Base-by-base conservation (phyloP, 2,888 invertebrate genomes). In the Drosophila imparisetae region DNA sequence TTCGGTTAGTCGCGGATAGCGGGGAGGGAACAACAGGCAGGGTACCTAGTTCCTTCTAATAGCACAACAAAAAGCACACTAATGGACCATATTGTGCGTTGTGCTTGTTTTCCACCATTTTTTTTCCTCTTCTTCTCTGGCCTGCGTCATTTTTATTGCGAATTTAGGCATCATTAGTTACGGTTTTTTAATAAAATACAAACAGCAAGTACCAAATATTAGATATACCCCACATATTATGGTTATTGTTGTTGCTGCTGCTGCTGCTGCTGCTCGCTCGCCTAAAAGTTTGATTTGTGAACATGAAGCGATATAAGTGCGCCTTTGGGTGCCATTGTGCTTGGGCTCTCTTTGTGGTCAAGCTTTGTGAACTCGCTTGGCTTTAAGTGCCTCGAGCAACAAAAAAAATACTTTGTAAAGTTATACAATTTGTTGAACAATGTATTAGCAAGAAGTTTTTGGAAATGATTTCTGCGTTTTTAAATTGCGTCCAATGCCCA, bases 151-250 rank as follows among this genome's bases (percentile, higher is more conserved):
- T 86, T 86, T 86, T 89, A 86, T 86, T 86, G 85, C 87, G 87
- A 86, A 90, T 87, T 87, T 90, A 86, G 86, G 90, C 90, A 90
- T 87, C 86, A 87, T 87, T 87, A 90, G 86, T 89, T 89, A 89
- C 88, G 86, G 80, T 78, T 88, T 89, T 90, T 87, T 90, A 89
- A 86, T 90, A 90, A 90, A 90, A 90, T 62, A 81, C 78, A 65
- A 82, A 90, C 72, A 75, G 73, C 66, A 73, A 83, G 72, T 82
- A 82, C 75, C 72, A 73, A 80, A 62, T 74, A 70, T 77, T 62
- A 62, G 72, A 77, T 65, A 57, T 64, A 54, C 50, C 53, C 54
- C 40, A 34, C 60, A 42, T 60, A 48, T 66, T 72, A 50, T 52
- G 45, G 45, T 24, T 15, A 24, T 7, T 45, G 21, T 21, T 42